These are phyloP conservation scores for Drosophila setifemur DNA, from an alignment of 1,140 invertebrate species.

Conservation along the genomic window DNA sequence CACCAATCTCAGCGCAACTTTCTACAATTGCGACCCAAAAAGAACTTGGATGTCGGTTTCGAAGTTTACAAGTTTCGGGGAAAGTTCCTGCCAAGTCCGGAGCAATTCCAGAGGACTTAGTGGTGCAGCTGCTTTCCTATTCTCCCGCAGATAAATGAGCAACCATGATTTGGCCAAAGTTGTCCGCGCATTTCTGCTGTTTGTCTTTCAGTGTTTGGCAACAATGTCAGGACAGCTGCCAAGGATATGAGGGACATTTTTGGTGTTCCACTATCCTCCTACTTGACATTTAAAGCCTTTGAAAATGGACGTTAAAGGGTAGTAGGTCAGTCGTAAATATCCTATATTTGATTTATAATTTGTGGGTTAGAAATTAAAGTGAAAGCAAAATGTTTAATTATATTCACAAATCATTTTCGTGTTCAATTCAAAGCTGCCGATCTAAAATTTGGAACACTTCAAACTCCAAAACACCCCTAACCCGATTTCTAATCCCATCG, in stretches of 20 bases:
- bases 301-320: conserved; percentile 6
- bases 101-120: neutral
- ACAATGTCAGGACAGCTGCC: conserved; percentile 35
- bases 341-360: conserved; percentile 15
- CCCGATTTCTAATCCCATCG: neutral
- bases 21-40: neutral
- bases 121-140: conserved; percentile 1
- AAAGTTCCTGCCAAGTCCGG: conserved; percentile 4
- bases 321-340: conserved; percentile 11
- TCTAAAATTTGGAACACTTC: neutral
- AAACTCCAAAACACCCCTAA: neutral
- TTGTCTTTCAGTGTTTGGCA: conserved; percentile 6
- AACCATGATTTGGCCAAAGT: conserved; percentile 37
- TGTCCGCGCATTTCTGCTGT: conserved; percentile 8
- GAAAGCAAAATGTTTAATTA: neutral
- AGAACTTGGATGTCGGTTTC: conserved; percentile 8
- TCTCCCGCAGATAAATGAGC: conserved; percentile 30
- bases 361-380: neutral
- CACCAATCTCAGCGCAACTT: conserved; percentile 10
- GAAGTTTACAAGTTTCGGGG: conserved; percentile 4
- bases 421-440: conserved; percentile 1
- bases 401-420: neutral
- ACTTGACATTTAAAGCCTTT: conserved; percentile 7
- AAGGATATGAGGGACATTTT: conserved; percentile 2
- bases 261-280: neutral